Evolutionary conservation across 1,140 invertebrate species (phyloP), one percentile per base, ranked within the genome.

Genomic region (Harpegnathos saltator): DNA sequence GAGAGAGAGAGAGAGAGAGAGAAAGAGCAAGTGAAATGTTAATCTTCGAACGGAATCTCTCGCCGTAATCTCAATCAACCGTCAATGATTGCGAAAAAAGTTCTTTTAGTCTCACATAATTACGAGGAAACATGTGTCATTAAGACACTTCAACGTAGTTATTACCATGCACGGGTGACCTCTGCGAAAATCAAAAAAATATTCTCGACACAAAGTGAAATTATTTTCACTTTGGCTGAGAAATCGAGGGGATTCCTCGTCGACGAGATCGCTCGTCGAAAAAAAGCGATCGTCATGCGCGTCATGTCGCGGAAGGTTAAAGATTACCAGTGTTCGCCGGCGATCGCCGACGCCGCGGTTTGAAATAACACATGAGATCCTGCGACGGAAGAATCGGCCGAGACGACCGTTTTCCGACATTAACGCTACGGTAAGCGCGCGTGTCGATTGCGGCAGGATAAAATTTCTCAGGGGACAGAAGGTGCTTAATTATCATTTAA

Each of bases 401-500:
- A 3, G 7, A 7, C 33, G 33, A 33, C 38, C 38, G 24, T 44
- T 68, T 54, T 22, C 22, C 29, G 59, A 22, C 68, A 14, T 62
- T 19, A 33, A 38, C 33, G 52, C 48, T 50, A 19, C 17, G 19
- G 38, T 77, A 69, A 69, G 26, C 29, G 33, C 63, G 75, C 63
- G 63, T 69, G 75, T 71, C 75, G 65, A 71, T 80, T 33, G 52
- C 50, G n/a, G 74, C 19, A 4, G 33, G 65, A 80, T 80, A 80
- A 69, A 59, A 80, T 71, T 80, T 80, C 75, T 71, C 52, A 9
- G 7, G 12, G 59, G 33, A 71, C 63, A 38, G n/a, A 44, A 71
- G 65, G 33, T 69, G 65, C 33, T 71, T 69, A 80, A 69, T 80
- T 80, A 80, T 69, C 65, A 80, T 80, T 80, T 71, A 80, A 69